Base-by-base conservation (phyloP, 2,888 invertebrate genomes). In the Leptopilina drosophilae region DNA sequence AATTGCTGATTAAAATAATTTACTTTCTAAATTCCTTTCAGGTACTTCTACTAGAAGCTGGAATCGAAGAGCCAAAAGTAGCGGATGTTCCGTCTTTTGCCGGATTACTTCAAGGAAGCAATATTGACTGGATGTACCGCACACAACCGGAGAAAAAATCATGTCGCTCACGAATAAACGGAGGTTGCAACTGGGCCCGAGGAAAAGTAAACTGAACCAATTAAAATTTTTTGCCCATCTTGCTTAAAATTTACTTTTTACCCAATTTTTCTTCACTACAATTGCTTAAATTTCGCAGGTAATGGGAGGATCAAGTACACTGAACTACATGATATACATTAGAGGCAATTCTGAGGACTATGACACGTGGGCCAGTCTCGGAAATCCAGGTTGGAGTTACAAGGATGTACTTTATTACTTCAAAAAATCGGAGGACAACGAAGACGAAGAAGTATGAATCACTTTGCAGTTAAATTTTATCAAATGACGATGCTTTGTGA, bases 71-170 rank as follows among this genome's bases (percentile, higher is more conserved):
- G 88, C 95, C 95, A 0, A 93, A 94, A 62, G 93, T 94, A 0
- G 94, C 95, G 0, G 94, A 94, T 64, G 94, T 95, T 0, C 95
- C 95, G 8, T 93, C 94, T 0, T 93, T 95, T n/a, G 94, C 95
- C 0, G 93, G 95, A 8, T 92, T 91, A 84, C 76, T 90, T 20
- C 84, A 84, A 56, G 87, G 82, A 1, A 90, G 88, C 66, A 89
- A 93, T 86, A 94, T 96, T 49, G 96, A 96, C 88, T 96, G 96
- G 96, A 93, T 93, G 85, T 96, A 95, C 89, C 92, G 94, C 75
- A 95, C 96, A 0, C 95, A 95, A 87, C 95, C 95, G 0, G 94
- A 95, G 80, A 92, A 94, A 81, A 88, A 93, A 83, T 93, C 94
- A 0, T 95, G 95, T 85, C 91, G 94, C 64, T 94, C 95, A 0